A percentile compares a stretch with the other conserved stretches of the same genome.
Conservation (phyloP, 2,888 invertebrate genomes). For the Trissolcus brochymenae region DNA sequence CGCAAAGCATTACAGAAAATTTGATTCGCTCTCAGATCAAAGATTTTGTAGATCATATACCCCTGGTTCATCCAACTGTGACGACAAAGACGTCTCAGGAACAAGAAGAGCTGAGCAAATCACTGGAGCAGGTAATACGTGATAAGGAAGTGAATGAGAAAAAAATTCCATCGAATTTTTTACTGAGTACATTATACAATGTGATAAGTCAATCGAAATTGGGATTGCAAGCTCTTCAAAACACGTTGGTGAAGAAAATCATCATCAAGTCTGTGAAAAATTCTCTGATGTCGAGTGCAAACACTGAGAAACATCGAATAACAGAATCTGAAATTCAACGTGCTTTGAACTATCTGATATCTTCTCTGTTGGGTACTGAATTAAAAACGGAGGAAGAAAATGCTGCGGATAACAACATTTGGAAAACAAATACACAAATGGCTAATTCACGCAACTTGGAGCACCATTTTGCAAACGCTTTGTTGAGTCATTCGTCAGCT, state of each 20-base stretch:
- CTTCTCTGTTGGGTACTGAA: slow-evolving; percentile 10
- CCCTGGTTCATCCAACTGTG: slow-evolving; percentile 35
- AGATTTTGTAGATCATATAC: slow-evolving; percentile 43
- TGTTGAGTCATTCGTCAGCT: too few relatives aligned
- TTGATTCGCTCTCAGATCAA: slow-evolving; percentile 36
- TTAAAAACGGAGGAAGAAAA: neutral
- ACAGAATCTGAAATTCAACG: slow-evolving; percentile 57
- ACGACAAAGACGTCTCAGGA: slow-evolving; percentile 11
- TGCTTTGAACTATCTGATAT: slow-evolving; percentile 48
- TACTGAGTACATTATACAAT: slow-evolving; percentile 46
- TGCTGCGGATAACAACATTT: neutral
- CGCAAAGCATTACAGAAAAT: slow-evolving; percentile 31
- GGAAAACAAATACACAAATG: neutral
- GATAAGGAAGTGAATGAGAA: slow-evolving; percentile 1
- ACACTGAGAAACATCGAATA: slow-evolving; percentile 20
- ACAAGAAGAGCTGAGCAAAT: slow-evolving; percentile 7
- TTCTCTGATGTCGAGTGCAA: slow-evolving; percentile 42
- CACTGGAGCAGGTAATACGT: neutral
- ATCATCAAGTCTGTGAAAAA: slow-evolving; percentile 64
- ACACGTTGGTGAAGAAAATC: slow-evolving; percentile 62
- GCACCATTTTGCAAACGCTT: too few relatives aligned
- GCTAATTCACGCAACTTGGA: neutral
- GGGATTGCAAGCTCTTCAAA: slow-evolving; percentile 46
- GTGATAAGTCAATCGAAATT: slow-evolving; percentile 58
- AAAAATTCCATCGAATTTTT: slow-evolving; percentile 40